These are phyloP conservation scores for Endotricha flammealis DNA, from an alignment of 2,888 invertebrate genomes.

Conservation along the genomic window DNA sequence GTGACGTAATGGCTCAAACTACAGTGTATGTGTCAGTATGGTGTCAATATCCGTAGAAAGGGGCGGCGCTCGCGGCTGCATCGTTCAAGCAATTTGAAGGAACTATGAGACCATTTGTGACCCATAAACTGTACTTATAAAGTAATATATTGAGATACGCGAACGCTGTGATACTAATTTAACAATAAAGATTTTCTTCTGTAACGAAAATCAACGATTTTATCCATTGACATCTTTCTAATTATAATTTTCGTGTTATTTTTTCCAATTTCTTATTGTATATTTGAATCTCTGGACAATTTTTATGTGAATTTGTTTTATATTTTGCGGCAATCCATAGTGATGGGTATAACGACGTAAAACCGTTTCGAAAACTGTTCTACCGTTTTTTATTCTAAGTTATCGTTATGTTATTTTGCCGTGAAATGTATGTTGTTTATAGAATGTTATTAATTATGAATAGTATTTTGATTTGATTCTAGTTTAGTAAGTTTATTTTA, in stretches of 20 bases:
- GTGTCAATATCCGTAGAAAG: too few relatives aligned
- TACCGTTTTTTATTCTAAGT: not conserved
- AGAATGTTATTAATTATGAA: slow-evolving; percentile 22
- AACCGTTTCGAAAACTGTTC: too few relatives aligned
- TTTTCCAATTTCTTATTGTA: slow-evolving; percentile 23
- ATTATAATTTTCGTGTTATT: not conserved
- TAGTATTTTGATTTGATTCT: slow-evolving; percentile 22
- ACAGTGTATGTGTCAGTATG: too few relatives aligned
- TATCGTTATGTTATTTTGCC: slow-evolving; percentile 8
- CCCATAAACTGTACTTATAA: too few relatives aligned
- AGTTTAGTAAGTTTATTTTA: slow-evolving; percentile 18
- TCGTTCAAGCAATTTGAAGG: too few relatives aligned
- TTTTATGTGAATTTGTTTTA: not conserved
- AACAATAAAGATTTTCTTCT: slow-evolving; percentile 1
- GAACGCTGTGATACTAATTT: slow-evolving; percentile 10
- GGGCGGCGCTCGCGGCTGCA: too few relatives aligned
- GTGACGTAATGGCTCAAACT: too few relatives aligned
- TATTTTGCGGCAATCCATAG: too few relatives aligned
- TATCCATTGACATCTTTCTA: not conserved
- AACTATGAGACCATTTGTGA: too few relatives aligned
- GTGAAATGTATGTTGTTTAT: slow-evolving; percentile 20
- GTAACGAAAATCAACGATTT: slow-evolving; percentile 1
- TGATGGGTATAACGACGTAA: too few relatives aligned
- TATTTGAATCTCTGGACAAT: slow-evolving; percentile 32
- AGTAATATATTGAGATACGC: slow-evolving; percentile 8